phyloP scores from a whole-genome alignment of 2,113 vertebrate genomes.

The Sinocyclocheilus anophthalmus region DNA sequence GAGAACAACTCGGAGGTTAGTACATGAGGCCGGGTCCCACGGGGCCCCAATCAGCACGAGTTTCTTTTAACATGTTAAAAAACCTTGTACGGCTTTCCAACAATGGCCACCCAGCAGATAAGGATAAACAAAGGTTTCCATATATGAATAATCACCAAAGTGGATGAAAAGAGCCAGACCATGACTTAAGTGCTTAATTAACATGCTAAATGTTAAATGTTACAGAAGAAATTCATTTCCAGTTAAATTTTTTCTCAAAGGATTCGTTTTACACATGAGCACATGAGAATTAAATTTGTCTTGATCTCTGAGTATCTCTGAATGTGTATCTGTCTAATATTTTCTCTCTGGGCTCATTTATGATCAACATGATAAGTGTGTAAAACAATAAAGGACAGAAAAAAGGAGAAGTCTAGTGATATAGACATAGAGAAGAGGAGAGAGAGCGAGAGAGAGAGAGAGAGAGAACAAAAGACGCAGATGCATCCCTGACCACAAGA shows the following conservation, averaged over 20 bases:
- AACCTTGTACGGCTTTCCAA: slow-evolving; percentile 33
- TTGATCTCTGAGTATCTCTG: background rate
- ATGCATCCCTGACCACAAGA: slow-evolving; percentile 59
- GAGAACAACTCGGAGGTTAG: slow-evolving; percentile 60
- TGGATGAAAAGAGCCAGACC: slow-evolving; percentile 63
- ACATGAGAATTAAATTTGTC: slow-evolving; percentile 5
- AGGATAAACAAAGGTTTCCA: slow-evolving; percentile 60
- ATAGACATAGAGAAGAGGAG: background rate
- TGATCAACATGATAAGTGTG: background rate
- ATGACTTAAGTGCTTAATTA: slow-evolving; percentile 62
- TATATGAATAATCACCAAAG: slow-evolving; percentile 64
- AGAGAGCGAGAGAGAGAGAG: slow-evolving; percentile 11
- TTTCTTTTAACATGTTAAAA: slow-evolving; percentile 60
- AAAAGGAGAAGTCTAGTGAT: background rate
- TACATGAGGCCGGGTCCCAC: slow-evolving; percentile 58
- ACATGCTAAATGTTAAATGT: slow-evolving; percentile 55
- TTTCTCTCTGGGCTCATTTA: background rate
- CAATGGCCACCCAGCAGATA: slow-evolving; percentile 51
- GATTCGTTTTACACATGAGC: background rate
- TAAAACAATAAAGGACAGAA: background rate
- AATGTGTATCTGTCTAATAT: background rate
- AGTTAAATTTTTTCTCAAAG: background rate
- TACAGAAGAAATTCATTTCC: background rate
- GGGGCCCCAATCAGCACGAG: slow-evolving; percentile 67
- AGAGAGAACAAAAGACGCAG: slow-evolving; percentile 39